phyloP scores from a whole-genome alignment of 2,113 vertebrate genomes.

The Colinus virginianus region DNA sequence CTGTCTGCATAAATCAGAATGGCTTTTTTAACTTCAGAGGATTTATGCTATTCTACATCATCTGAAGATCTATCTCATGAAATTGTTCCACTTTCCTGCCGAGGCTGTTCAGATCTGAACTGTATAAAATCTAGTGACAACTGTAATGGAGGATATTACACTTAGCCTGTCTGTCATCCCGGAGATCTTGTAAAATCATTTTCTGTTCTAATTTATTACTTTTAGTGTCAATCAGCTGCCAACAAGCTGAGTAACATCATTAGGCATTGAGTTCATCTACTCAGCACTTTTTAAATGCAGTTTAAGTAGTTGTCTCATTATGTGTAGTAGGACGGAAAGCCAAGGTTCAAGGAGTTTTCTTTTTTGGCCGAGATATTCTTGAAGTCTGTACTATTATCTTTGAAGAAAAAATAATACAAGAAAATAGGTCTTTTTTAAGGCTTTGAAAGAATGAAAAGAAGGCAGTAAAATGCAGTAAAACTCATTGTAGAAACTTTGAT shows the following conservation, averaged over 20 bases:
- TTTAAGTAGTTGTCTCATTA: slow-evolving; percentile 89
- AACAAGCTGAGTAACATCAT: slow-evolving; percentile 81
- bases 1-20: slow-evolving; percentile 46
- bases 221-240: slow-evolving; percentile 85
- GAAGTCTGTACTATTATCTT: slow-evolving; percentile 54
- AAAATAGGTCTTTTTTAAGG: slow-evolving; percentile 14
- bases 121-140: slow-evolving; percentile 78
- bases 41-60: slow-evolving; percentile 48
- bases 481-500: slow-evolving; percentile 31
- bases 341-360: slow-evolving; percentile 78
- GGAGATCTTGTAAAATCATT: slow-evolving; percentile 81
- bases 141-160: slow-evolving; percentile 81
- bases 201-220: slow-evolving; percentile 87
- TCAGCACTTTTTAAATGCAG: slow-evolving; percentile 85
- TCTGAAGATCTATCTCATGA: slow-evolving; percentile 58
- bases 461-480: slow-evolving; percentile 1
- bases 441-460: neutral
- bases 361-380: slow-evolving; percentile 64
- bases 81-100: slow-evolving; percentile 63
- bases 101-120: slow-evolving; percentile 74
- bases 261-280: slow-evolving; percentile 78
- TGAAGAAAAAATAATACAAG: slow-evolving; percentile 18
- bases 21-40: slow-evolving; percentile 59
- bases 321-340: slow-evolving; percentile 79
- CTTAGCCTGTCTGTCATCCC: slow-evolving; percentile 81